A percentile compares a stretch with the other conserved stretches of the same genome.
Evolutionary conservation across 2,113 vertebrate genomes (phyloP).

Genomic region (Osmerus eperlanus): DNA sequence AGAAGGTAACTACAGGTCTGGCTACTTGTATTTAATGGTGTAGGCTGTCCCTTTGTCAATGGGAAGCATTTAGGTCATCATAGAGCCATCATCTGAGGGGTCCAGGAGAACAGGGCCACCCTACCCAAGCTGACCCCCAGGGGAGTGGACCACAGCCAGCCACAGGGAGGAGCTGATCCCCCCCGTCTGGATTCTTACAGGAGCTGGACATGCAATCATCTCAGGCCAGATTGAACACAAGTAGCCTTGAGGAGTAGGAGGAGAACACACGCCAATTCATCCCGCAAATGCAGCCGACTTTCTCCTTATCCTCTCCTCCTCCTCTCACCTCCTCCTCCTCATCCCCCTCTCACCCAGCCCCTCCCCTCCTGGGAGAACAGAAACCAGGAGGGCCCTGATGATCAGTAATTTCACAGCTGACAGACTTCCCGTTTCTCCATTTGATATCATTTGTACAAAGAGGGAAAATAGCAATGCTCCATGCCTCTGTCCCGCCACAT

Average conservation of each 20-base stretch:
- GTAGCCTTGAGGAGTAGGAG: not conserved
- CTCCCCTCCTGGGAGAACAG: conserved; percentile 55
- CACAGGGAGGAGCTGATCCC: conserved; percentile 45
- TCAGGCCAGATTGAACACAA: too few species aligned
- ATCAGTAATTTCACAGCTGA: conserved; percentile 81
- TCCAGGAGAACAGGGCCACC: conserved; percentile 14
- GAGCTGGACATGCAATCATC: too few species aligned
- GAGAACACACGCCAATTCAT: too few species aligned
- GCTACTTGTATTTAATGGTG: not conserved
- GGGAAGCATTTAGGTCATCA: not conserved
- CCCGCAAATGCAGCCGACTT: too few species aligned
- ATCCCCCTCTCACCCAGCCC: conserved; percentile 21
- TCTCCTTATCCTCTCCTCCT: conserved; percentile 1
- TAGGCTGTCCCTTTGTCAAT: not conserved
- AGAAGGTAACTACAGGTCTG: not conserved
- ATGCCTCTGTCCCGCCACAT: conserved; percentile 46
- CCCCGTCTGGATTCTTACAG: too few species aligned
- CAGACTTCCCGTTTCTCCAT: conserved; percentile 66
- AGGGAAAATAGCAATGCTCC: conserved; percentile 54
- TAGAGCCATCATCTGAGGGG: conserved; percentile 15
- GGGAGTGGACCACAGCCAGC: conserved; percentile 55
- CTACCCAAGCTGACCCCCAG: conserved; percentile 21
- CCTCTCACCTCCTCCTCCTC: conserved; percentile 12
- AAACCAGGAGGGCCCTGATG: conserved; percentile 68
- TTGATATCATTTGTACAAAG: conserved; percentile 71